Evolutionary conservation across 2,888 invertebrate species (phyloP).

Genomic region (Cataglyphis rosenhaueri): DNA sequence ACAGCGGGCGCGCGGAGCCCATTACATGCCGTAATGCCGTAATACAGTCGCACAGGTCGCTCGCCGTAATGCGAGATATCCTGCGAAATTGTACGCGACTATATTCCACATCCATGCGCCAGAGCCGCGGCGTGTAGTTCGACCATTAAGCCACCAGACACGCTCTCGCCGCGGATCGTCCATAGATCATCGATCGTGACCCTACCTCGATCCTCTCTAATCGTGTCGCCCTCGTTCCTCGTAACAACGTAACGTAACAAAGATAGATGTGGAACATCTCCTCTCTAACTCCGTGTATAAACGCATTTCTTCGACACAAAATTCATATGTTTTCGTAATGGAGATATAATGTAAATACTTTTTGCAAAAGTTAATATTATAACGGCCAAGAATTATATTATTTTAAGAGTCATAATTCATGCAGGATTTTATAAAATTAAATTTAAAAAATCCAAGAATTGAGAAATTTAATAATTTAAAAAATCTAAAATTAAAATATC

Average conservation of each 20-base stretch:
- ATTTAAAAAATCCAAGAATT: background rate
- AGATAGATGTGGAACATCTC: background rate
- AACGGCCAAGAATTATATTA: background rate
- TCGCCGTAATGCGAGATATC: slow-evolving; percentile 79
- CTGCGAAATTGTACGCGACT: slow-evolving; percentile 78
- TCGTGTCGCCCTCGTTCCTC: background rate
- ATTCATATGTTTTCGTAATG: background rate
- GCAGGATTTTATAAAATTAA: background rate
- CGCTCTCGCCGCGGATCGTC: slow-evolving; percentile 27
- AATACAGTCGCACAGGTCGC: slow-evolving; percentile 68
- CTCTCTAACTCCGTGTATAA: background rate
- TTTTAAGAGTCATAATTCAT: background rate
- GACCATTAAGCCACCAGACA: slow-evolving; percentile 47
- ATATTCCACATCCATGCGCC: slow-evolving; percentile 43
- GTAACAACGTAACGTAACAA: background rate
- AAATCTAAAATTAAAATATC: background rate
- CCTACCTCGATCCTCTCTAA: background rate
- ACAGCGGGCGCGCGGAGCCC: slow-evolving; percentile 52
- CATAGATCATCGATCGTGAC: slow-evolving; percentile 17
- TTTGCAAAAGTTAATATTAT: background rate
- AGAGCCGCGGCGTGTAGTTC: slow-evolving; percentile 43
- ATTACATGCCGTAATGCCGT: slow-evolving; percentile 71
- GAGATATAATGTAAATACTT: background rate
- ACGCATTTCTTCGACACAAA: background rate
- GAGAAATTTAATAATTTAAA: background rate